phyloP scores from a whole-genome alignment of 1,140 invertebrate genomes.

The Drosophila tsacasi region DNA sequence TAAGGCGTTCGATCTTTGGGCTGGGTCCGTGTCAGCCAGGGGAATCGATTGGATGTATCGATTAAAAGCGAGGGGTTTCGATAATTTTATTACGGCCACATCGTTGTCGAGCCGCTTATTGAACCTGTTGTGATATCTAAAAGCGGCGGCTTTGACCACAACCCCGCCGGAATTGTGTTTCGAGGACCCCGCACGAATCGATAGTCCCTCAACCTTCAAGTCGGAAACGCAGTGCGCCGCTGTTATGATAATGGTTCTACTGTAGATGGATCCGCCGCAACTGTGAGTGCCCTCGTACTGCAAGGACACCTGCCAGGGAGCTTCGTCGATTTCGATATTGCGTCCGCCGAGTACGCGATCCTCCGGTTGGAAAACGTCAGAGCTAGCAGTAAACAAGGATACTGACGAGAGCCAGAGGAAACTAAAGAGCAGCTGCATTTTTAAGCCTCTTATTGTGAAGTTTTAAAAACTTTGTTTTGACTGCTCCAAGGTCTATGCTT shows the following conservation, averaged over 20 bases:
- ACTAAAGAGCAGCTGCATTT: neutral
- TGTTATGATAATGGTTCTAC: conserved; percentile 85
- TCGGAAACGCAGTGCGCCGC: conserved; percentile 86
- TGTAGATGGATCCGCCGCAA: conserved; percentile 87
- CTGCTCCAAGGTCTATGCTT: neutral
- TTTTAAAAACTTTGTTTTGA: neutral
- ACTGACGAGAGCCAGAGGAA: conserved; percentile 5
- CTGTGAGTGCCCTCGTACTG: conserved; percentile 70
- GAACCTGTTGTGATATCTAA: neutral
- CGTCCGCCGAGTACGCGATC: conserved; percentile 29
- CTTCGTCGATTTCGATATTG: conserved; percentile 84
- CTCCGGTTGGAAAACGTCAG: neutral
- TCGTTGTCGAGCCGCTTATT: neutral
- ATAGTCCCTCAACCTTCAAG: accelerated
- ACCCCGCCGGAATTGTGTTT: conserved; percentile 1
- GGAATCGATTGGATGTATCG: neutral
- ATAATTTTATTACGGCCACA: neutral
- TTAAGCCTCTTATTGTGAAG: neutral
- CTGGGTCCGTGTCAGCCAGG: neutral
- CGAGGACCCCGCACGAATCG: conserved; percentile 39
- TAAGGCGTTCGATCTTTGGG: neutral
- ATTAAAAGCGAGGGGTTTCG: neutral
- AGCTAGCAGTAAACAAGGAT: neutral
- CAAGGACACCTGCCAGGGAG: conserved; percentile 87
- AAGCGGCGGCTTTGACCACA: neutral